Evolutionary conservation across 2,888 invertebrate genomes (phyloP), one percentile per base, ranked within the genome.

Genomic region (Homarus gammarus): DNA sequence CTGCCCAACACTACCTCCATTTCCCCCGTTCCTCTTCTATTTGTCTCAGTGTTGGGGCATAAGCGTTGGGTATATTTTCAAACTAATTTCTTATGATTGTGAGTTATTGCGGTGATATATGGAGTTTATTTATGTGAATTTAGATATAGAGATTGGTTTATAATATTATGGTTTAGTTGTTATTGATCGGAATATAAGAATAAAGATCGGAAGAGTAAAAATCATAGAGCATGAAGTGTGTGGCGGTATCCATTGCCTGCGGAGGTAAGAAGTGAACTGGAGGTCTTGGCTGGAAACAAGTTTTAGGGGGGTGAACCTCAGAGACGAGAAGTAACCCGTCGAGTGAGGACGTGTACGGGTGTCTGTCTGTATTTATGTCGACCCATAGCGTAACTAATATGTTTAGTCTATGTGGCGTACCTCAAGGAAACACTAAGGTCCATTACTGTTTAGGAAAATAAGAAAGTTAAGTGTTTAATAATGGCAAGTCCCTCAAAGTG

Each of bases 1-100:
- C 87, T 70, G 70, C 79, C 70, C 79, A 87, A 81, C n/a, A 79
- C 81, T 87, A 79, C 70, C 78, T 87, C 87, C 87, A 79, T 49
- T 87, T 87, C 87, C 87, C 81, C 87, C 86, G 15, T 81, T 61
- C 79, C 87, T 87, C n/a, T n/a, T n/a, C 72, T 87, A 87, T 81
- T 81, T 51, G 87, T 79, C 79, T 38, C n/a, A n/a, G n/a, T n/a
- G 78, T 15, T 31, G 27, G 73, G 79, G 36, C 36, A 68, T 31
- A 36, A 70, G 44, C 44, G 40, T 27, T 36, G 81, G 56, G 70
- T 72, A 22, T 1, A 61, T 33, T 84, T 84, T 77, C 75, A 56
- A n/a, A 2, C n/a, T n/a, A n/a, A n/a, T n/a, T n/a, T n/a, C n/a
- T n/a, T n/a, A n/a, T n/a, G n/a, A n/a, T n/a, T n/a, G n/a, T n/a